Evolutionary conservation across 2,888 invertebrate genomes (phyloP).

Genomic region (Pasiphila rectangulata): DNA sequence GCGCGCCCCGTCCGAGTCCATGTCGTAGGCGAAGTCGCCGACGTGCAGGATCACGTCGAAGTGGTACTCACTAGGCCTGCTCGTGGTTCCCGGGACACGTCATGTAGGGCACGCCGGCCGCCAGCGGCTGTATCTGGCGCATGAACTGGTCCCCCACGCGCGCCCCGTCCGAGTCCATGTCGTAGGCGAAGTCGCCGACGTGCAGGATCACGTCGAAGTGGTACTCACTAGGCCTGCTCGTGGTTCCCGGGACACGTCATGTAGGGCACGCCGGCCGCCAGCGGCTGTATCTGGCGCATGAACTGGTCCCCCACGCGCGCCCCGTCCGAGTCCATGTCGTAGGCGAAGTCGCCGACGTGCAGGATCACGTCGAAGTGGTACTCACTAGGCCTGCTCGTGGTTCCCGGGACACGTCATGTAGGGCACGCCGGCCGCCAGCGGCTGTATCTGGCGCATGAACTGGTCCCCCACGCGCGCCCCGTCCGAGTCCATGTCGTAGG

Average conservation of each 20-base stretch:
- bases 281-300: slow-evolving; percentile 94
- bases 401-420: slow-evolving; percentile 97
- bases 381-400: slow-evolving; percentile 92
- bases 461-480: slow-evolving; percentile 92
- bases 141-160: slow-evolving; percentile 95
- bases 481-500: slow-evolving; percentile 94
- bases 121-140: slow-evolving; percentile 93
- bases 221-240: slow-evolving; percentile 90
- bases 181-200: slow-evolving; percentile 97
- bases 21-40: slow-evolving; percentile 97
- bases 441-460: slow-evolving; percentile 95
- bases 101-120: slow-evolving; percentile 95
- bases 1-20: slow-evolving; percentile 89
- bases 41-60: slow-evolving; percentile 94
- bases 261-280: slow-evolving; percentile 95
- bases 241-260: slow-evolving; percentile 97
- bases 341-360: slow-evolving; percentile 97
- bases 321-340: slow-evolving; percentile 92
- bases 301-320: slow-evolving; percentile 94
- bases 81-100: slow-evolving; percentile 96
- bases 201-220: slow-evolving; percentile 93
- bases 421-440: slow-evolving; percentile 93
- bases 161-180: slow-evolving; percentile 91
- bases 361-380: too few species aligned
- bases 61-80: slow-evolving; percentile 88